Evolutionary conservation across 2,888 invertebrate species (phyloP), one percentile per base, ranked within the genome.

Genomic region (Disparrhopalites patrizii): DNA sequence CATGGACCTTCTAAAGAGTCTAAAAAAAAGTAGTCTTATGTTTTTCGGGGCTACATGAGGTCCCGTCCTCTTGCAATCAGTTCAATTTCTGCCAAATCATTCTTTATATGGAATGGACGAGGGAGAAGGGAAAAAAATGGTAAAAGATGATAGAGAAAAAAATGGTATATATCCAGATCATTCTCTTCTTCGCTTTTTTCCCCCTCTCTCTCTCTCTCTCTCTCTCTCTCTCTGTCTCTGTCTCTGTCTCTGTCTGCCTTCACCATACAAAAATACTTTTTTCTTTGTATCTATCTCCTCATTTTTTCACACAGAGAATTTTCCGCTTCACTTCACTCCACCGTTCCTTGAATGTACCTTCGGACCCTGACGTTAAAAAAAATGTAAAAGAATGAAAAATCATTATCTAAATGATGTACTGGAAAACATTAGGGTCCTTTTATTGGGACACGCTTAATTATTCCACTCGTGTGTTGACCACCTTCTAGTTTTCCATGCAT

Each of bases 71-170:
- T 63, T 31, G 55, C 56, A 63, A 61, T 55, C 62, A 55, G 55
- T 62, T 62, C 61, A 55, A 50, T 62, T 62, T 62, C 62, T 66
- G 66, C 55, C 57, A 62, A 56, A 66, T 66, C 66, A 66, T 66
- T 52, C 57, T 61, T 50, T 40, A 54, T 56, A 38, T 51, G 36
- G 33, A 40, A 23, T 47, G 54, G 54, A 54, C 27, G 57, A 58
- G 15, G 3, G 27, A 27, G 38, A 25, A 40, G 40, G 61, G 61
- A 51, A 54, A 54, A 54, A 31, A 31, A 7, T n/a, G n/a, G 40
- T 4, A 57, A 27, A 28, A 31, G n/a, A 27, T 1, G 27, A 15
- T 8, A n/a, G 10, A 13, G 15, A 36, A 57, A 57, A 52, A 57
- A 57, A 57, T 4, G n/a, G n/a, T n/a, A n/a, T n/a, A n/a, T n/a